phyloP scores from a whole-genome alignment of 2,113 vertebrate genomes.

The Scartelaos histophorus region DNA sequence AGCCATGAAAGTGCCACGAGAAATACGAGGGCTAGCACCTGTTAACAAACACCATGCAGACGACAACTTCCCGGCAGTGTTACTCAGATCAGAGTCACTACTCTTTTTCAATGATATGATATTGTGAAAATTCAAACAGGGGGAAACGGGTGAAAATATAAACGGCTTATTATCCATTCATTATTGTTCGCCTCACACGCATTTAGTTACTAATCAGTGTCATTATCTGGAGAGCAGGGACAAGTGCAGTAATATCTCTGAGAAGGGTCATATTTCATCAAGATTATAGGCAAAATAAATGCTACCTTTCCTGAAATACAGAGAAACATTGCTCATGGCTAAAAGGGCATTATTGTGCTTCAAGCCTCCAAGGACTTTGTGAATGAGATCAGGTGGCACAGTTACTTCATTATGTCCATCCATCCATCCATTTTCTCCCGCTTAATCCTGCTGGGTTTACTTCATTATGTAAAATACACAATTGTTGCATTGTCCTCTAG shows the following conservation, averaged over 20 bases:
- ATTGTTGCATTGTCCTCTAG: neutral
- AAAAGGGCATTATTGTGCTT: slow-evolving; percentile 26
- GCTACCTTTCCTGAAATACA: slow-evolving; percentile 25
- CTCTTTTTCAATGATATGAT: slow-evolving; percentile 32
- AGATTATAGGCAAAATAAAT: slow-evolving; percentile 47
- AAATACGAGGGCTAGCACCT: too few species aligned
- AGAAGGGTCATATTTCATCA: slow-evolving; percentile 41
- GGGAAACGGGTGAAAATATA: slow-evolving; percentile 44
- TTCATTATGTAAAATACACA: slow-evolving; percentile 23
- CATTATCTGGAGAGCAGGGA: slow-evolving; percentile 40
- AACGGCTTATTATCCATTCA: slow-evolving; percentile 55
- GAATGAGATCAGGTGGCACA: slow-evolving; percentile 9
- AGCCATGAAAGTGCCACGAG: too few species aligned
- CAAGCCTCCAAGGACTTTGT: slow-evolving; percentile 28
- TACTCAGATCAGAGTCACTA: too few species aligned
- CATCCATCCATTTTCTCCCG: too few species aligned
- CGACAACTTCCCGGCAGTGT: too few species aligned
- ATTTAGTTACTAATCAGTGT: slow-evolving; percentile 60
- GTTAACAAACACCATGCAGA: too few species aligned
- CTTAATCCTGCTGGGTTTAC: too few species aligned
- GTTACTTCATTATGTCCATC: too few species aligned
- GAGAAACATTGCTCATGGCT: slow-evolving; percentile 20
- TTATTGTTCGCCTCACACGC: slow-evolving; percentile 40
- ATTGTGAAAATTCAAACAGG: too few species aligned
- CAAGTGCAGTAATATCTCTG: slow-evolving; percentile 36